phyloP scores from a whole-genome alignment of 1,140 invertebrate species.

The Linepithema humile region DNA sequence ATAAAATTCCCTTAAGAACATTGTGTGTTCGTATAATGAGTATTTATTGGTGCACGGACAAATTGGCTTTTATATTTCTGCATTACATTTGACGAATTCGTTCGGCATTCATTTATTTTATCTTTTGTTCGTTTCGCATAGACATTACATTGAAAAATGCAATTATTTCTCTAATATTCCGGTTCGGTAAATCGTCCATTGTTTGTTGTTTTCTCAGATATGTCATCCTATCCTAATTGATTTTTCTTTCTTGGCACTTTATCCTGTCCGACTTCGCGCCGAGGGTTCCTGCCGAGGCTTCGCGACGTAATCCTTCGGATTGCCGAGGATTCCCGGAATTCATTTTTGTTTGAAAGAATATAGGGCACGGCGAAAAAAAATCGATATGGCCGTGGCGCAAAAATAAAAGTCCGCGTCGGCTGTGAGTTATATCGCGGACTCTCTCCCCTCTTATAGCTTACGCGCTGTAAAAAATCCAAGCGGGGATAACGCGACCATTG shows the following conservation, averaged over 20 bases:
- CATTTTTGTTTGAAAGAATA: constrained; percentile 25
- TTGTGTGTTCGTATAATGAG: background rate
- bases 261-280: background rate
- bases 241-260: constrained; percentile 16
- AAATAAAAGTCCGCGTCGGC: constrained; percentile 25
- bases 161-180: background rate
- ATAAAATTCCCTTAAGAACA: background rate
- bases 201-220: background rate
- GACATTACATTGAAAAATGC: background rate
- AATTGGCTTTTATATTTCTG: constrained; percentile 2
- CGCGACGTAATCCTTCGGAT: constrained; percentile 21
- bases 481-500: background rate
- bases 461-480: constrained; percentile 12
- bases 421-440: background rate
- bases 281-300: background rate
- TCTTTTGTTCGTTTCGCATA: background rate
- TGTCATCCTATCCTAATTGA: background rate
- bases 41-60: background rate
- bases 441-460: background rate
- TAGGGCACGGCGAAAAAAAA: constrained; percentile 14
- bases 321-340: background rate
- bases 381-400: constrained; percentile 14
- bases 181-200: background rate
- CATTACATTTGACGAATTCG: background rate
- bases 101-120: too few species aligned